Percentiles rank a stretch among this genome's conserved stretches.
Conservation (phyloP, 64 coral and sea anemone genomes). For the Porites australiensis region DNA sequence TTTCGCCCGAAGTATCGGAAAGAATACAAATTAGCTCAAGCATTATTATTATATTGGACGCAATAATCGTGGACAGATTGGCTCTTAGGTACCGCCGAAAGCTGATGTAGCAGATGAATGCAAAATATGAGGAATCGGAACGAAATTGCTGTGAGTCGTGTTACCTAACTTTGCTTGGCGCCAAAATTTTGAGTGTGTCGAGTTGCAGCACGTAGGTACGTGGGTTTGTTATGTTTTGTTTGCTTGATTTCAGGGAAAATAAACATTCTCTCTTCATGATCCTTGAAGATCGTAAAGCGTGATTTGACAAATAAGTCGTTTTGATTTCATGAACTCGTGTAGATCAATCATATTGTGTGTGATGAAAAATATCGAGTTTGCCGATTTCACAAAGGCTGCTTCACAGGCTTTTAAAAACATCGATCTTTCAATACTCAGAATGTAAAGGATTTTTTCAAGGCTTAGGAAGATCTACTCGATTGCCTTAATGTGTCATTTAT, state of each 20-base stretch:
- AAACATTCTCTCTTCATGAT: not conserved
- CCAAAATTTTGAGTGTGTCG: slow-evolving; percentile 22
- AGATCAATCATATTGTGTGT: too few relatives aligned
- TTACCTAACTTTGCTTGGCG: slow-evolving; percentile 25
- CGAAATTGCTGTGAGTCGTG: not conserved
- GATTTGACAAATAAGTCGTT: too few relatives aligned
- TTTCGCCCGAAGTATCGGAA: not conserved
- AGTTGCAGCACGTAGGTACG: not conserved
- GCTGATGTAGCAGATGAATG: not conserved
- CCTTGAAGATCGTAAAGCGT: too few relatives aligned
- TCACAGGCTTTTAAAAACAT: too few relatives aligned
- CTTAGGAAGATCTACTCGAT: too few relatives aligned
- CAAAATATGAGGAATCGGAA: not conserved
- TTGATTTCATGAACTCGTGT: too few relatives aligned
- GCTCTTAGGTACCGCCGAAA: not conserved
- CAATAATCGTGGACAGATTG: not conserved
- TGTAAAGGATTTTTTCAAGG: too few relatives aligned
- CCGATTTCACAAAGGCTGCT: too few relatives aligned
- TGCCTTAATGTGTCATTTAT: too few relatives aligned
- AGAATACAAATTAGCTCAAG: slow-evolving; percentile 7
- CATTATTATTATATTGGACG: not conserved
- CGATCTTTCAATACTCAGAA: too few relatives aligned
- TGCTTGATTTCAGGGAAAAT: not conserved
- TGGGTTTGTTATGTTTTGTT: not conserved
- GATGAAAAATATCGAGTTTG: too few relatives aligned